Base-by-base conservation (phyloP, 2,797 vertebrate species). In the Cossypha heuglini region DNA sequence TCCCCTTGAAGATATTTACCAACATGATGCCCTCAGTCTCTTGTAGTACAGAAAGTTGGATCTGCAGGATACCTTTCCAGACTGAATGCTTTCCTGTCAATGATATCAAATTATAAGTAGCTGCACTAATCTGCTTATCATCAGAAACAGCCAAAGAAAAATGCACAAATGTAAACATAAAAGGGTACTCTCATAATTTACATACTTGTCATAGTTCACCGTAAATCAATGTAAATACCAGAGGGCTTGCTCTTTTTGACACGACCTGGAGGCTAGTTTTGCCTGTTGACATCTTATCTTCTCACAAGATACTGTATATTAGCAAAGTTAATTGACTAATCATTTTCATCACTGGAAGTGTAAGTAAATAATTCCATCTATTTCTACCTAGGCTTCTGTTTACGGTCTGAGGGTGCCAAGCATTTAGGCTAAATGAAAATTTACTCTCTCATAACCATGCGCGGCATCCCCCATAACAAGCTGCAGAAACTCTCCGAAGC, bases 381-480 rank as follows among this genome's bases (percentile, higher is more conserved):
- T 99, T 99, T 98, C 98, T 98, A 98, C 98, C 98, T 99, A 96
- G 98, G 97, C 98, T 98, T 98, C 98, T 98, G 98, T 98, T 99
- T 99, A 98, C 97, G 88, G 91, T 97, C 96, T n/a, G 83, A 98
- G 98, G 98, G 98, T 99, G 98, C 99, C 99, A 99, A 98, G 98
- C 98, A 99, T 98, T 98, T 98, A 98, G 98, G 98, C 98, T 98
- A 98, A 99, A 99, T 99, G 98, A 99, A 99, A 99, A 99, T 98
- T 98, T 98, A 99, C 98, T 98, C 98, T 98, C 95, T 94, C 97
- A 91, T 96, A 99, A 98, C 98, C 98, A 99, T 85, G 98, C 95
- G 35, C 8, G 99, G 99, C 99, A 99, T 99, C 98, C 97, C 96
- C 97, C 98, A 98, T 98, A 99, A 99, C 99, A 99, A 99, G 99